Evolutionary conservation across 2,888 invertebrate species (phyloP), one percentile per base, ranked within the genome.

Genomic region (Dexiosoma caninum): DNA sequence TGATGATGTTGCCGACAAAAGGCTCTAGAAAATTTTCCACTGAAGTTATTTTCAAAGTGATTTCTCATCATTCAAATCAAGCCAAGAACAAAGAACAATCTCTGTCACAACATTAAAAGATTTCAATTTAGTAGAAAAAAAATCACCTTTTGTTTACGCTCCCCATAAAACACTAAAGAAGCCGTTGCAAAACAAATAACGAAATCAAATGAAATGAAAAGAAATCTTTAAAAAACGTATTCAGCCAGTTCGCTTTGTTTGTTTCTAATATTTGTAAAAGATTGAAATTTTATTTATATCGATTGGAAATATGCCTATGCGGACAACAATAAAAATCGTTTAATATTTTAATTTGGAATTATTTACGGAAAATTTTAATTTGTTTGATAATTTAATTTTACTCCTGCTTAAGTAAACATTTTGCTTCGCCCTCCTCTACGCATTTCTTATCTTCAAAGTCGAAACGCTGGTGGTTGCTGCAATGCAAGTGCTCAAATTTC

Each of bases 381-480:
- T 6, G 9, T 9, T 12, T n/a, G 9, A 5, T 0, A 32, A 21
- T n/a, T 21, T 35, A 30, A 46, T 5, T 42, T 78, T 75, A 74
- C 10, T 84, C 81, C 8, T 82, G 46, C 27, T 81, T 80, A 2
- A 77, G 55, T 3, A 83, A 55, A 44, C 84, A 84, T 0, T 72
- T 67, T 4, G 85, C 87, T 14, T 84, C 84, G 2, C 83, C 82
- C 66, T 85, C 85, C 21, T 83, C 42, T 3, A 85, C 62, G 72
- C 88, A 88, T 14, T 82, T 83, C 5, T 72, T 75, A 1, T 30
- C 75, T 16, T 76, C 71, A 44, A 83, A 85, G 57, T 88, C 88
- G 76, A 87, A 88, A n/a, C 81, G 85, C 51, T 87, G 69, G 60
- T 84, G 85, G 44, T 81, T 82, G 30, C 83, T 83, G 60, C 88